Evolutionary conservation across 2,888 invertebrate genomes (phyloP).

Genomic region (Resseliella maxima): DNA sequence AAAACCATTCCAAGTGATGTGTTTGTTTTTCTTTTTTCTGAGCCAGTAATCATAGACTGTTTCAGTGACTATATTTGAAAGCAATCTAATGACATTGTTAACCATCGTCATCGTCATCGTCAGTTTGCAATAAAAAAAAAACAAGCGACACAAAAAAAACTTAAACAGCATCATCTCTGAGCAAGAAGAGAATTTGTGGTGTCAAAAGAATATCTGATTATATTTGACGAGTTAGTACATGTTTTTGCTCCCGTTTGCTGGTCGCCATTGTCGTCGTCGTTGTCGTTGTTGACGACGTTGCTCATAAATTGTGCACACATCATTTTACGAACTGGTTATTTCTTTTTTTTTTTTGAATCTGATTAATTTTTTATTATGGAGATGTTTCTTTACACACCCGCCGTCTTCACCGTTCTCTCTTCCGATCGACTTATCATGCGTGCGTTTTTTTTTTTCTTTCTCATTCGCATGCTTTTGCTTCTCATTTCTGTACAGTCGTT

Average conservation of each 20-base stretch:
- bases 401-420: not conserved
- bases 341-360: conserved; percentile 4
- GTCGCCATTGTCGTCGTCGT: too few relatives aligned
- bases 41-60: not conserved
- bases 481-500: too few relatives aligned
- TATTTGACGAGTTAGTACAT: not conserved
- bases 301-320: not conserved
- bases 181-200: not conserved
- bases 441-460: not conserved
- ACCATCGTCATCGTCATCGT: not conserved
- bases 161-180: not conserved
- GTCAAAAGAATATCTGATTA: conserved; percentile 30
- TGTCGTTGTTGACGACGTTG: not conserved
- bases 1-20: not conserved
- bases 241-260: not conserved
- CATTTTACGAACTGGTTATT: conserved; percentile 22
- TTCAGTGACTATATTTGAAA: not conserved
- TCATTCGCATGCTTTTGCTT: not conserved
- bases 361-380: not conserved
- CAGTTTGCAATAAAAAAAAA: not conserved
- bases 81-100: not conserved
- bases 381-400: not conserved
- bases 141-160: not conserved
- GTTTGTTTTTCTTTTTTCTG: not conserved
- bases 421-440: not conserved